Conservation (phyloP, 2,113 vertebrate genomes). For the Nerophis ophidion region DNA sequence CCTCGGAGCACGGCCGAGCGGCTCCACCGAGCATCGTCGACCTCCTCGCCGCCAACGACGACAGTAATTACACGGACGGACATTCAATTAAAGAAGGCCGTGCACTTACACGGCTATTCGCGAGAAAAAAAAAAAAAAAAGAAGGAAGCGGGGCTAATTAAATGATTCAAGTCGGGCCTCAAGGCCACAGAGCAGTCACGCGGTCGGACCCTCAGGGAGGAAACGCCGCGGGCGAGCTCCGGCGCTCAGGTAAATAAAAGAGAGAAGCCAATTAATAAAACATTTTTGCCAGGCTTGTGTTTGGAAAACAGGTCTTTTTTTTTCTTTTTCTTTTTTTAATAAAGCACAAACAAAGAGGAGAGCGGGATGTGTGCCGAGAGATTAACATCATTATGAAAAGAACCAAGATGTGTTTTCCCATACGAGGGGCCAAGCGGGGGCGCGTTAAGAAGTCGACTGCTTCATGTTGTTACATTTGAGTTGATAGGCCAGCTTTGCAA, state of each 20-base stretch:
- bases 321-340: background rate
- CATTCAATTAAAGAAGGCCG: constrained; percentile 57
- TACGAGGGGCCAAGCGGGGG: background rate
- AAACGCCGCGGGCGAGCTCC: constrained; percentile 6
- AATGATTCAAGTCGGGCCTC: constrained; percentile 50
- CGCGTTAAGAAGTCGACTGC: background rate
- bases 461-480: background rate
- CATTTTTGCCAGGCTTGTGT: background rate
- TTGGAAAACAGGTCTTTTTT: background rate
- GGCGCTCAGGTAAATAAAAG: constrained; percentile 16
- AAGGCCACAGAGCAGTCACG: constrained; percentile 20
- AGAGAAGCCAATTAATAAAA: constrained; percentile 3
- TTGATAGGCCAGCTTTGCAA: background rate
- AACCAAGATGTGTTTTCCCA: background rate
- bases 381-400: constrained; percentile 3
- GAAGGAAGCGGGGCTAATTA: constrained; percentile 51
- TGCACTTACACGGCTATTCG: constrained; percentile 40
- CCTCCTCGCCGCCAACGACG: constrained; percentile 39
- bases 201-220: background rate
- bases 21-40: background rate
- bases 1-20: constrained; percentile 3
- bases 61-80: constrained; percentile 61
- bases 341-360: background rate
- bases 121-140: constrained; percentile 11
- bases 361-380: background rate